Evolutionary conservation across 2,797 vertebrate species (phyloP).

Genomic region (Pogonophryne albipinna): DNA sequence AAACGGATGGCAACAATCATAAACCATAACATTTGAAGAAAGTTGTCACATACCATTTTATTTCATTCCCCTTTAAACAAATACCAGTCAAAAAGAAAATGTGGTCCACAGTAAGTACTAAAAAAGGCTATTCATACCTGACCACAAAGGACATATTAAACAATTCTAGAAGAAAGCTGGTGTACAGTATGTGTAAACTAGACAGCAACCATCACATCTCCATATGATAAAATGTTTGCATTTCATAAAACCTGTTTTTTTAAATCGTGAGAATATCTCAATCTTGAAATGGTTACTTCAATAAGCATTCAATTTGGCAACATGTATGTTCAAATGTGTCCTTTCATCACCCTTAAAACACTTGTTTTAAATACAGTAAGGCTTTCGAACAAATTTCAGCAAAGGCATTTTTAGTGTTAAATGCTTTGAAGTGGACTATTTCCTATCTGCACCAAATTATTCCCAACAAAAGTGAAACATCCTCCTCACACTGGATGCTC

Average conservation of each 20-base stretch:
- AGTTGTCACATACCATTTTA: slow-evolving; percentile 57
- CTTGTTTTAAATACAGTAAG: slow-evolving; percentile 52
- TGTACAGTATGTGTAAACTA: slow-evolving; percentile 58
- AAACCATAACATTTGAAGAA: not conserved
- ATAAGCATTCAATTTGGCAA: slow-evolving; percentile 60
- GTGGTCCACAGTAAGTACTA: slow-evolving; percentile 38
- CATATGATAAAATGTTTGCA: slow-evolving; percentile 11
- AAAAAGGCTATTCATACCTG: slow-evolving; percentile 32
- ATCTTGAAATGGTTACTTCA: slow-evolving; percentile 23
- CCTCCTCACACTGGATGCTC: not conserved
- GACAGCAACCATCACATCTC: slow-evolving; percentile 29
- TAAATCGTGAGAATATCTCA: slow-evolving; percentile 33
- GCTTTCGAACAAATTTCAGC: slow-evolving; percentile 46
- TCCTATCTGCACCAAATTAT: slow-evolving; percentile 9
- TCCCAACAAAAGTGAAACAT: slow-evolving; percentile 4
- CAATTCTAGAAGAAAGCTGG: slow-evolving; percentile 59
- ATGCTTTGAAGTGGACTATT: slow-evolving; percentile 30
- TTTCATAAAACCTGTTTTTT: slow-evolving; percentile 46
- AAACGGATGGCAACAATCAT: not conserved
- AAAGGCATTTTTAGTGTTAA: slow-evolving; percentile 56
- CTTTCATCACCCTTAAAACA: slow-evolving; percentile 20
- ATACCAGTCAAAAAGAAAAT: slow-evolving; percentile 47
- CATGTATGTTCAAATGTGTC: slow-evolving; percentile 28
- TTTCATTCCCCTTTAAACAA: slow-evolving; percentile 69
- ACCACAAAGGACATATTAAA: slow-evolving; percentile 37